Evolutionary conservation across 2,797 vertebrate genomes (phyloP), one percentile per base, ranked within the genome.

Genomic region (Sebastes hubbsi): DNA sequence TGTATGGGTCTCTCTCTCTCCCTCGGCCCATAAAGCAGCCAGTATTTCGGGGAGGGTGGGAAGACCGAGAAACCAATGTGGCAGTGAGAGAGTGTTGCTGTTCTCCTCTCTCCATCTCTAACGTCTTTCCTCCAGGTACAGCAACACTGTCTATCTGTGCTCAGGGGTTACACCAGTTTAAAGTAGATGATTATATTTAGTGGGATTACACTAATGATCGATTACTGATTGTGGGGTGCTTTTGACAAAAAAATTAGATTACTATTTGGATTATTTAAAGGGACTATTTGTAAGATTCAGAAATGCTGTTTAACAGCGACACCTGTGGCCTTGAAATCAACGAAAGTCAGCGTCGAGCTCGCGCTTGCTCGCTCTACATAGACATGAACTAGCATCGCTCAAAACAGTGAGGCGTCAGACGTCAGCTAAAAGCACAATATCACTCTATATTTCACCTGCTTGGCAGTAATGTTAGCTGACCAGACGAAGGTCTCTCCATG

Each of bases 31-130:
- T 90, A 88, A 85, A 88, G 86, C 83, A 49, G 70, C 64, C 78
- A 86, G 78, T 93, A 89, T 93, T 87, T 72, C 27, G 24, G n/a
- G 56, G 58, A 30, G 46, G 81, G 82, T 85, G 88, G 86, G 78
- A 82, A 77, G 75, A 70, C 49, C 7, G n/a, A 54, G 58, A 58
- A 29, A 36, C 29, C 36, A 71, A 69, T 63, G 60, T 68, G 75
- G 74, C 49, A 63, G 75, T 11, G 68, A 63, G 46, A 56, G 66
- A n/a, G 60, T 6, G 49, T 10, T 18, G n/a, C 64, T 36, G 56
- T 13, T 65, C 13, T 30, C 12, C 6, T 27, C 24, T 27, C 32
- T 49, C 16, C 13, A 42, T 76, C 22, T 66, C 8, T 11, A 46
- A 7, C 34, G 8, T 12, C 4, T 46, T 6, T 56, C 5, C 46